These are phyloP conservation scores for Drosophila infuscata DNA, from an alignment of 2,888 invertebrate species.

Conservation along the genomic window DNA sequence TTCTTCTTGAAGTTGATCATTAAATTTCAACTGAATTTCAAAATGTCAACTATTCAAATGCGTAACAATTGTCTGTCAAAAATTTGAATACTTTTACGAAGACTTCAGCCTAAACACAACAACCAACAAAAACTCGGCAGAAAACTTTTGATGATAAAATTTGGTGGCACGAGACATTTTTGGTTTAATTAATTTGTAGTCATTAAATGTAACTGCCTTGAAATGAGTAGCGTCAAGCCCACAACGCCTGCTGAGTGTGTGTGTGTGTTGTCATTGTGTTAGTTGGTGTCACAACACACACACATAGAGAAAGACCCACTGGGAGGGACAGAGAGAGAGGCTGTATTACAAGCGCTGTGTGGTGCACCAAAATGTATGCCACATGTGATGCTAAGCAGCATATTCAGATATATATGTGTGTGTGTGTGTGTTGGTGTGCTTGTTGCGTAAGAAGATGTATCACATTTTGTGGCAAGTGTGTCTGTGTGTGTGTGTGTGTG, in stretches of 20 bases:
- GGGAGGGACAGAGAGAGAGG: conserved; percentile 5
- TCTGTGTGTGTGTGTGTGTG: conserved; percentile 25
- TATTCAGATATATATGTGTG: conserved; percentile 16
- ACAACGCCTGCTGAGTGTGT: conserved; percentile 19
- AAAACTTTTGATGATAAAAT: conserved; percentile 59
- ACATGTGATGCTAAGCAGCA: conserved; percentile 58
- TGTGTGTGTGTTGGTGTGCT: no score
- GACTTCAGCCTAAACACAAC: not conserved
- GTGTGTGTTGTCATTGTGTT: conserved; percentile 39
- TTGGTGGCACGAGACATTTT: conserved; percentile 55
- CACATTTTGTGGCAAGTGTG: conserved; percentile 46
- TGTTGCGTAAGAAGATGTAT: conserved; percentile 56
- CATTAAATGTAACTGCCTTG: conserved; percentile 62
- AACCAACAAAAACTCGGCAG: conserved; percentile 20
- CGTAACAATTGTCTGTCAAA: not conserved
- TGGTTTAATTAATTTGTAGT: conserved; percentile 77
- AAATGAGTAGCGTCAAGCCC: conserved; percentile 28
- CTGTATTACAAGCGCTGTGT: conserved; percentile 52
- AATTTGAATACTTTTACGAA: not conserved
- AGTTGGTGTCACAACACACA: conserved; percentile 58
- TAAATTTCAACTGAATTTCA: not conserved
- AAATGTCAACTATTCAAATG: not conserved
- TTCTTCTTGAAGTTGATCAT: not conserved
- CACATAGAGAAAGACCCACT: conserved; percentile 6
- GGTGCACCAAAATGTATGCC: conserved; percentile 66